These are phyloP conservation scores for Tenthredo livida DNA, from an alignment of 2,888 invertebrate species.

Conservation along the genomic window DNA sequence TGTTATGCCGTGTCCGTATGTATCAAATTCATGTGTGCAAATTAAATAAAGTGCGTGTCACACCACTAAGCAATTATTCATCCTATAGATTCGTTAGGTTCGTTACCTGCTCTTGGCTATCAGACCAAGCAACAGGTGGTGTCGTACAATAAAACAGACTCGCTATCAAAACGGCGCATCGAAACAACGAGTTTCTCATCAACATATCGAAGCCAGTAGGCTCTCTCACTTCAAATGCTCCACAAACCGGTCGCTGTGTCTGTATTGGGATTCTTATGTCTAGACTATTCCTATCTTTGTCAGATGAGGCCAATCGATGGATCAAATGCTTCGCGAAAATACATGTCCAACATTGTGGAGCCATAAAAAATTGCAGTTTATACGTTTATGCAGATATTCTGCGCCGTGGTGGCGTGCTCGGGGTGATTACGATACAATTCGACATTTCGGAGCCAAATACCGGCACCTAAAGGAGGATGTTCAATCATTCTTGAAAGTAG, in stretches of 20 bases:
- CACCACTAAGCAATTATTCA: too few species aligned
- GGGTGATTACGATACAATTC: constrained; percentile 1
- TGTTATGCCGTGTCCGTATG: too few species aligned
- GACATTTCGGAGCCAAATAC: not conserved
- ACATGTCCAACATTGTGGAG: not conserved
- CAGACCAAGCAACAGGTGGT: too few species aligned
- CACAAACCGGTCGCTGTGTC: not conserved
- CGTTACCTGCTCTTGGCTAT: too few species aligned
- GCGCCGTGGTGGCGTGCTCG: not conserved
- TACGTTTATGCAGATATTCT: not conserved
- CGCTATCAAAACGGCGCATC: too few species aligned
- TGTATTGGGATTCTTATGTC: not conserved
- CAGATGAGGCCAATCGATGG: not conserved
- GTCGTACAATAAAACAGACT: too few species aligned
- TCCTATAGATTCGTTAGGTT: too few species aligned
- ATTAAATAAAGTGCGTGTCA: too few species aligned
- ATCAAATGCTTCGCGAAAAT: not conserved
- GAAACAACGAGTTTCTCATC: too few species aligned
- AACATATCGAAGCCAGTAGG: too few species aligned
- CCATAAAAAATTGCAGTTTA: not conserved
- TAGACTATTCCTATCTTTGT: not conserved
- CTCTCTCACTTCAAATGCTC: not conserved
- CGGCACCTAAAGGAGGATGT: not conserved
- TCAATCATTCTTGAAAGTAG: not conserved
- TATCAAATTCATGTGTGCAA: too few species aligned